These are phyloP conservation scores for Acrobeloides nanus DNA, from an alignment of 2,888 invertebrate species.

Conservation along the genomic window DNA sequence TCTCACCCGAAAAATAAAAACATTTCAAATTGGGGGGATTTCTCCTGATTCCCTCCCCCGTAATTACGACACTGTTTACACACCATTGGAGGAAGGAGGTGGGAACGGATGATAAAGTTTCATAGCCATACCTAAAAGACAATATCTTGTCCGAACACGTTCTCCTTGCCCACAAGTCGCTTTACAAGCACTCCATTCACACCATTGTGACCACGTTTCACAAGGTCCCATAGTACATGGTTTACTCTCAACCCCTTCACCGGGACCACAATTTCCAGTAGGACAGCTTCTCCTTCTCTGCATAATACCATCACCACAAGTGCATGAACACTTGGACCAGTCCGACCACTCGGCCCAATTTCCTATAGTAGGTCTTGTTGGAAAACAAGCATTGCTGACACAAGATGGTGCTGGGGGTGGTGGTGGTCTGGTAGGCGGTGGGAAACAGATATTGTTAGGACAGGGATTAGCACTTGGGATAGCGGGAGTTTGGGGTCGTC, in stretches of 20 bases:
- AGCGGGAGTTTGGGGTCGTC: conserved; percentile 25
- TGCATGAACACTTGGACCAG: conserved; percentile 17
- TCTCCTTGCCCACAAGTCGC: conserved; percentile 8
- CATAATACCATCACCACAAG: conserved; percentile 13
- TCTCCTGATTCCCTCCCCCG: too few species aligned
- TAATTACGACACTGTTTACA: too few species aligned
- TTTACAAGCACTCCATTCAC: conserved; percentile 14
- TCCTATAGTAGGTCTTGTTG: conserved; percentile 15
- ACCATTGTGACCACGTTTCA: conserved; percentile 17
- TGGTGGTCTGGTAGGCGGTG: conserved; percentile 28
- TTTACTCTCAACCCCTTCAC: conserved; percentile 3
- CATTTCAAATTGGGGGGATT: too few species aligned
- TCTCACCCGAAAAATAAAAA: too few species aligned
- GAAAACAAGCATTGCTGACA: conserved; percentile 32
- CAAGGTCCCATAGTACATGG: conserved; percentile 11
- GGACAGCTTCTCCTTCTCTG: conserved; percentile 5
- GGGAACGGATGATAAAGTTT: too few species aligned
- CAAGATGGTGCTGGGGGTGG: conserved; percentile 41
- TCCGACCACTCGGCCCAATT: conserved; percentile 40
- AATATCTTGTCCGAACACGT: conserved; percentile 8
- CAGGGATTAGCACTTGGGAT: conserved; percentile 35
- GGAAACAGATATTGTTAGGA: conserved; percentile 30
- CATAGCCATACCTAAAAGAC: conserved; percentile 11
- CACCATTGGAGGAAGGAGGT: too few species aligned
- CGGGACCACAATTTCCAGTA: conserved; percentile 1